Evolutionary conservation across 2,113 vertebrate species (phyloP).

Genomic region (Takifugu flavidus): DNA sequence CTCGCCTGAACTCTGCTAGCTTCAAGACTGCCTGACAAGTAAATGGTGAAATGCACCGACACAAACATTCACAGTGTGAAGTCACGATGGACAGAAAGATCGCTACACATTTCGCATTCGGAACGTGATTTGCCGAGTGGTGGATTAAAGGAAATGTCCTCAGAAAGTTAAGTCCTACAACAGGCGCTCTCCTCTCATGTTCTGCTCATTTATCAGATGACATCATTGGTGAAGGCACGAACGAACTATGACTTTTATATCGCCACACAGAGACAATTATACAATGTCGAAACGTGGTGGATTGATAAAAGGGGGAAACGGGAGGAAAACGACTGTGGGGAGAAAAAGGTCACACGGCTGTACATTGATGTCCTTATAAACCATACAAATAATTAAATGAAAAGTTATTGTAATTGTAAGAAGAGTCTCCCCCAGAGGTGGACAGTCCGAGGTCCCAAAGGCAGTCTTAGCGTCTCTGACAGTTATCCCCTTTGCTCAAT

Average conservation of each 20-base stretch:
- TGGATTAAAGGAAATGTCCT: conserved; percentile 24
- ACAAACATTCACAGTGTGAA: conserved; percentile 44
- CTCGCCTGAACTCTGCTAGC: conserved; percentile 3
- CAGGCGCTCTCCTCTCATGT: conserved; percentile 26
- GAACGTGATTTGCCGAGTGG: too few relatives aligned
- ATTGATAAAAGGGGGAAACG: conserved; percentile 37
- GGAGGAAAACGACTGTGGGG: conserved; percentile 15
- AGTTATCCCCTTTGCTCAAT: conserved; percentile 57
- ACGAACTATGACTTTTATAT: conserved; percentile 30
- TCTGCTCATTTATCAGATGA: conserved; percentile 14
- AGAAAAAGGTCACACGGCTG: conserved; percentile 50
- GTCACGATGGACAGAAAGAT: conserved; percentile 27
- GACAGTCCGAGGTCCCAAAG: conserved; percentile 73
- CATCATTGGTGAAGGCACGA: conserved; percentile 40
- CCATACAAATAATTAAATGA: conserved; percentile 69
- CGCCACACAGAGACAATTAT: conserved; percentile 41
- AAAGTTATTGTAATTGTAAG: conserved; percentile 77
- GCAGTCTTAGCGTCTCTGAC: conserved; percentile 72
- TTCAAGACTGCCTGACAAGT: conserved; percentile 14
- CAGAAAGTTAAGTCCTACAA: conserved; percentile 39
- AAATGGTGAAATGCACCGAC: conserved; percentile 11
- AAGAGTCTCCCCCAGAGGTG: conserved; percentile 60
- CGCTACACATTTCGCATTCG: conserved; percentile 8
- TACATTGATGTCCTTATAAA: conserved; percentile 69
- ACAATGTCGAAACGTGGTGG: conserved; percentile 39